phyloP scores from a whole-genome alignment of 1,140 invertebrate species.

The Neelides sp. region DNA sequence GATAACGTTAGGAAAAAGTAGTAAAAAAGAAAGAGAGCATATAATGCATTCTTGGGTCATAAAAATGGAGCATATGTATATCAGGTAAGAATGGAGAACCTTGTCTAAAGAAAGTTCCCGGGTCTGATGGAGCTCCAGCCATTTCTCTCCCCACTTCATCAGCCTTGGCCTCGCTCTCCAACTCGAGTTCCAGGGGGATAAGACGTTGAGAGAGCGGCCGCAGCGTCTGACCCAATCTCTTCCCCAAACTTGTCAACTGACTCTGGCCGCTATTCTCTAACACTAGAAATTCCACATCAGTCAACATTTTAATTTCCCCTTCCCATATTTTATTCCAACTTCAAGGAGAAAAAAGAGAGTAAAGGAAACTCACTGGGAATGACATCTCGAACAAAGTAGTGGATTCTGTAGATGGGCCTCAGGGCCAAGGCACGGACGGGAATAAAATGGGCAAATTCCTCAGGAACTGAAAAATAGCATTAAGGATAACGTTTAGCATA shows the following conservation, averaged over 20 bases:
- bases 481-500: too few species aligned
- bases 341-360: background rate
- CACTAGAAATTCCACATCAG: background rate
- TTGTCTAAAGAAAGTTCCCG: conserved; percentile 16
- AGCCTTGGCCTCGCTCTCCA: conserved; percentile 15
- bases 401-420: conserved; percentile 8
- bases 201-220: background rate
- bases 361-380: too few species aligned
- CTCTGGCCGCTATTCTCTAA: background rate
- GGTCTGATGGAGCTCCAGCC: conserved; percentile 17
- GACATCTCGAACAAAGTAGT: conserved; percentile 10
- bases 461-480: too few species aligned
- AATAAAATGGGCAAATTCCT: too few species aligned
- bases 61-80: background rate
- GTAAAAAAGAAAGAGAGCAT: too few species aligned
- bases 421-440: conserved; percentile 4
- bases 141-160: conserved; percentile 20
- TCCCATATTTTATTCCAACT: background rate
- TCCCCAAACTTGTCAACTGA: background rate
- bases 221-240: background rate
- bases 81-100: background rate
- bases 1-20: too few species aligned
- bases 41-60: background rate
- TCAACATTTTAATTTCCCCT: background rate
- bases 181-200: background rate